Percentiles rank a stretch among this genome's conserved stretches.
Conservation (phyloP, 2,888 invertebrate species). For the Zaprionus obscuricornis region DNA sequence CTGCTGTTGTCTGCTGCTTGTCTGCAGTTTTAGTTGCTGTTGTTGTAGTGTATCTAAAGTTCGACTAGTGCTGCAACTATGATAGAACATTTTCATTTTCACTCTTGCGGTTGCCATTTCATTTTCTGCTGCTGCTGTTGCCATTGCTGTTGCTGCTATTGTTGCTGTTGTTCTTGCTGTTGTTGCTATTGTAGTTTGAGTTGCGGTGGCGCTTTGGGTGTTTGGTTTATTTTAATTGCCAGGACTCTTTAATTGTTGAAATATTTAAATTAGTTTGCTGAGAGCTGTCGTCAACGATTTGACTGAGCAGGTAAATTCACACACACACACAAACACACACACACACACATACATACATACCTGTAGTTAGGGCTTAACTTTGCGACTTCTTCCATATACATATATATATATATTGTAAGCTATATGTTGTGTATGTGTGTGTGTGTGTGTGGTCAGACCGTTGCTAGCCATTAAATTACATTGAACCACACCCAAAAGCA, state of each 20-base stretch:
- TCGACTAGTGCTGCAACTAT: no score
- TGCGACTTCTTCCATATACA: slow-evolving; percentile 60
- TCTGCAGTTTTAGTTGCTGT: no score
- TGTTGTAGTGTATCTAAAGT: slow-evolving; percentile 40
- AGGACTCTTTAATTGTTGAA: slow-evolving; percentile 77
- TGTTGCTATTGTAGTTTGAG: slow-evolving; percentile 44
- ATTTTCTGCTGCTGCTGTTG: slow-evolving; percentile 30
- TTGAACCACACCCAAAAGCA: slow-evolving; percentile 72
- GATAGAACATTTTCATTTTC: no score
- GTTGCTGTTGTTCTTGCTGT: slow-evolving; percentile 15
- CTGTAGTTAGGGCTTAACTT: slow-evolving; percentile 63
- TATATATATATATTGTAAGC: slow-evolving; percentile 14
- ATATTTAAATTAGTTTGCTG: slow-evolving; percentile 79
- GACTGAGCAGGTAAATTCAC: slow-evolving; percentile 65
- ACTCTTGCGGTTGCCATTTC: slow-evolving; percentile 16
- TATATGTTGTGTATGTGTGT: slow-evolving; percentile 26
- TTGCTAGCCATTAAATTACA: slow-evolving; percentile 76
- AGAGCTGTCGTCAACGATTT: slow-evolving; percentile 77
- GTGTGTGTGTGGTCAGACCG: slow-evolving; percentile 49
- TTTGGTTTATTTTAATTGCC: slow-evolving; percentile 78
- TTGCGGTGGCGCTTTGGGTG: slow-evolving; percentile 57
- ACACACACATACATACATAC: neutral
- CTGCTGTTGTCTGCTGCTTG: no score
- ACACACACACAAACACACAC: no score
- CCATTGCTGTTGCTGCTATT: slow-evolving; percentile 18